phyloP scores from a whole-genome alignment of 2,113 vertebrate genomes.

The Microtus richardsoni region DNA sequence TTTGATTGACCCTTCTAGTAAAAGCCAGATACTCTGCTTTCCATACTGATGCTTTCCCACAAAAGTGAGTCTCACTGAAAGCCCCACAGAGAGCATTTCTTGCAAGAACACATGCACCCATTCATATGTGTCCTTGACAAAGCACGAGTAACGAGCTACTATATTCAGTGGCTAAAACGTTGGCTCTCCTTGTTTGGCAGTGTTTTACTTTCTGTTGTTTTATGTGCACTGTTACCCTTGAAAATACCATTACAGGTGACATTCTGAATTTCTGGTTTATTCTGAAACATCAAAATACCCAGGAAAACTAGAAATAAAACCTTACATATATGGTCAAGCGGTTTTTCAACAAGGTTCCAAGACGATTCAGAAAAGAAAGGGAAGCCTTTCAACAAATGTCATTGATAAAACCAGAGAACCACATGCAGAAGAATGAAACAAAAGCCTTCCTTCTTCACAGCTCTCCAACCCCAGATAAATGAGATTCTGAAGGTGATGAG shows the following conservation, averaged over 20 bases:
- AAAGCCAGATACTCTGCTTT: not conserved
- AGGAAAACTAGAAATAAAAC: not conserved
- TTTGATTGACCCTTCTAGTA: not conserved
- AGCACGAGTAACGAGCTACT: not conserved
- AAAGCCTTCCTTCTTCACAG: not conserved
- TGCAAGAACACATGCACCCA: not conserved
- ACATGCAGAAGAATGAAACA: not conserved
- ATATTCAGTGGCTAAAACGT: not conserved
- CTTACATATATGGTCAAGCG: not conserved
- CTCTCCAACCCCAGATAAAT: not conserved
- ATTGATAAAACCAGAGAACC: not conserved
- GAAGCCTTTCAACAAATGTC: slow-evolving; percentile 5
- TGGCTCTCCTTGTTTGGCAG: not conserved
- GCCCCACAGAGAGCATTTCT: not conserved
- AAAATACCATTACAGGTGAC: not conserved
- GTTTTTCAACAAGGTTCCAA: slow-evolving; percentile 13
- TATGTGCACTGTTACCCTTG: slow-evolving; percentile 14
- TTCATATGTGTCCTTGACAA: not conserved
- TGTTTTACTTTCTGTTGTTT: not conserved
- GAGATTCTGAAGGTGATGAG: not conserved
- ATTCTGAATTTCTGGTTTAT: slow-evolving; percentile 10
- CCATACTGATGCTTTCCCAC: not conserved
- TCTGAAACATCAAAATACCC: slow-evolving; percentile 39
- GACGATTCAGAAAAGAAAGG: not conserved
- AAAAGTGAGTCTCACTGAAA: slow-evolving; percentile 1